A percentile compares a stretch with the other conserved stretches of the same genome.
phyloP scores from a whole-genome alignment of 2,797 vertebrate genomes.

The Tenualosa ilisha region DNA sequence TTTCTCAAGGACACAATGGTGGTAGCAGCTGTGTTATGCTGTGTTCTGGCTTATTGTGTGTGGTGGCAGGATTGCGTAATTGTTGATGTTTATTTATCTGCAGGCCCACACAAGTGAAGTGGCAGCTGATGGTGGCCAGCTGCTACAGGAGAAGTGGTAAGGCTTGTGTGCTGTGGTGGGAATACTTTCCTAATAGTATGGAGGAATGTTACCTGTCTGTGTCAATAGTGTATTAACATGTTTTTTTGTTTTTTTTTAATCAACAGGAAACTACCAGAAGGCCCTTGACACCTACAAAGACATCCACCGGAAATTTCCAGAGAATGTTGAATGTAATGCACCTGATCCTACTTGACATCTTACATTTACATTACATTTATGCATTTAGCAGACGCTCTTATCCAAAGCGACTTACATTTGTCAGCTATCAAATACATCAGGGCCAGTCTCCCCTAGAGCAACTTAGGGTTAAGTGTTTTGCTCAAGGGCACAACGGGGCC shows the following conservation, averaged over 20 bases:
- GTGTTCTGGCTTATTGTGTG: not conserved
- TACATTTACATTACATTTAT: too few relatives aligned
- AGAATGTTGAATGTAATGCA: constrained; percentile 91
- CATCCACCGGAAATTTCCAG: constrained; percentile 93
- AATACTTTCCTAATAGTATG: not conserved
- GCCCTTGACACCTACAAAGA: constrained; percentile 93
- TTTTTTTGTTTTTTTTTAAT: not conserved
- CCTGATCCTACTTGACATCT: constrained; percentile 25
- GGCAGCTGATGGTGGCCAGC: constrained; percentile 95
- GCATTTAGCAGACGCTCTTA: too few relatives aligned
- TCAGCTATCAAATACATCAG: too few relatives aligned
- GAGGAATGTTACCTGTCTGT: not conserved
- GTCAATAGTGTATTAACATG: not conserved
- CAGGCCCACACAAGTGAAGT: constrained; percentile 91
- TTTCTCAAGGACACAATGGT: too few relatives aligned
- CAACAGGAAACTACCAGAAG: constrained; percentile 93
- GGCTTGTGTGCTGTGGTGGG: constrained; percentile 35
- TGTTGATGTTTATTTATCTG: not conserved
- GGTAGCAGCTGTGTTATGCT: too few relatives aligned
- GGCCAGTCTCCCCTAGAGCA: too few relatives aligned
- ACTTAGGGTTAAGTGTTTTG: too few relatives aligned
- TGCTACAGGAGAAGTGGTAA: constrained; percentile 95
- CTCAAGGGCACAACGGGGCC: too few relatives aligned
- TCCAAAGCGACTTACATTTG: too few relatives aligned
- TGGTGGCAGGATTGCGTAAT: not conserved